Evolutionary conservation across 2,797 vertebrate genomes (phyloP), one percentile per base, ranked within the genome.

Genomic region (Chelidonichthys spinosus): DNA sequence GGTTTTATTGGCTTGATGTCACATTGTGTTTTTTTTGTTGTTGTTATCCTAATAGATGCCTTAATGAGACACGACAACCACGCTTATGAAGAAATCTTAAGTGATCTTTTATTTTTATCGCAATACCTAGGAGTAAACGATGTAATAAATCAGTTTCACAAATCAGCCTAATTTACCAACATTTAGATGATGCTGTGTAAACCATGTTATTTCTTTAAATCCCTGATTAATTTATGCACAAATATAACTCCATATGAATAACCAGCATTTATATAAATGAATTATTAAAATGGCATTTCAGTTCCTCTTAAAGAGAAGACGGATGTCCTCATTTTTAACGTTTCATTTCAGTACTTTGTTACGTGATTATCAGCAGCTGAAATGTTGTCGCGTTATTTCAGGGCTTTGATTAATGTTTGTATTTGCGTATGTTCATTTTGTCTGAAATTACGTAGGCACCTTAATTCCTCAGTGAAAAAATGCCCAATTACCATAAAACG

Each of bases 341-440:
- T 85, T 87, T 83, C 72, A 80, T 81, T 79, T 71, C 79, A 77
- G 75, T 42, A 76, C 75, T 69, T 61, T 72, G 78, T 72, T 81
- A 81, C 72, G 49, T 72, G 81, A 88, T 87, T 76, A 84, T 81
- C 82, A 80, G 85, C 81, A 63, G 74, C 74, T 84, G 83, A 90
- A 89, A 84, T 82, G 85, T 87, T 84, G 85, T 64, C 65, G 77
- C 71, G 61, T 90, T 86, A 88, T 94, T 91, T 78, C 81, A 52
- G 63, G 81, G 83, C 79, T 89, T 87, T 94, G 91, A 94, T 94
- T 92, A 92, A 94, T 94, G 93, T 92, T 93, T 92, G 84, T 92
- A 85, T 94, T 92, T 88, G 87, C 74, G 60, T 69, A 71, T 63
- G 77, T 89, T 94, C 87, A 89, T 94, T 93, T 89, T 85, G 88